phyloP scores from a whole-genome alignment of 2,888 invertebrate species.

The Lottia scabra region DNA sequence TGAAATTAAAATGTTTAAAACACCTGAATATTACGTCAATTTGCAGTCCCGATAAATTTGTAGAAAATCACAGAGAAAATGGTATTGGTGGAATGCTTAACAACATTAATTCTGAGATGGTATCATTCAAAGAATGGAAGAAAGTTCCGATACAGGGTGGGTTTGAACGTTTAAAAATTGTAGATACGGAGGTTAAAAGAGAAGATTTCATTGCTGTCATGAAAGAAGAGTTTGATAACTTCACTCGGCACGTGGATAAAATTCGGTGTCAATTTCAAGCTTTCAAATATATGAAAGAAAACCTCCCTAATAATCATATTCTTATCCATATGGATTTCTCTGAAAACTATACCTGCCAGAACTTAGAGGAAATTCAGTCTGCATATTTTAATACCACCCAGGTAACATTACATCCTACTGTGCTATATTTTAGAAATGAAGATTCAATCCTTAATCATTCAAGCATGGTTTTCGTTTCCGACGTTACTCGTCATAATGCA shows the following conservation, averaged over 20 bases:
- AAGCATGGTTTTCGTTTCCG: constrained; percentile 21
- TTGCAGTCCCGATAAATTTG: no score
- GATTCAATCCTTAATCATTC: background rate
- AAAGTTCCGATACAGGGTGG: background rate
- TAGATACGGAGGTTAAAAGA: constrained; percentile 1
- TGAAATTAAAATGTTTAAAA: no score
- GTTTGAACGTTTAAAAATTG: constrained; percentile 2
- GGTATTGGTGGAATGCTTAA: no score
- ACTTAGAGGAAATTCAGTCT: constrained; percentile 26
- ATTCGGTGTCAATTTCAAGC: constrained; percentile 21
- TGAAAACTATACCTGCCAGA: constrained; percentile 26
- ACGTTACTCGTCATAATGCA: constrained; percentile 16
- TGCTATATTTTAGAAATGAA: constrained; percentile 13
- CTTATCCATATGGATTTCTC: constrained; percentile 35
- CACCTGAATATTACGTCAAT: no score
- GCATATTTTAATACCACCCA: constrained; percentile 23
- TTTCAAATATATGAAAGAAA: constrained; percentile 24
- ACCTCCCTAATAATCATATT: constrained; percentile 17
- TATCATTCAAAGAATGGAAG: constrained; percentile 5
- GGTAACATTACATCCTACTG: constrained; percentile 23
- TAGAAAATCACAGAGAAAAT: no score
- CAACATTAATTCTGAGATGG: no score
- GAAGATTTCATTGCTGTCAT: background rate
- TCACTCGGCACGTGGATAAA: constrained; percentile 16
- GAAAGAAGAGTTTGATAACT: constrained; percentile 11